phyloP scores from a whole-genome alignment of 1,140 invertebrate genomes.

The Panulirus ornatus region DNA sequence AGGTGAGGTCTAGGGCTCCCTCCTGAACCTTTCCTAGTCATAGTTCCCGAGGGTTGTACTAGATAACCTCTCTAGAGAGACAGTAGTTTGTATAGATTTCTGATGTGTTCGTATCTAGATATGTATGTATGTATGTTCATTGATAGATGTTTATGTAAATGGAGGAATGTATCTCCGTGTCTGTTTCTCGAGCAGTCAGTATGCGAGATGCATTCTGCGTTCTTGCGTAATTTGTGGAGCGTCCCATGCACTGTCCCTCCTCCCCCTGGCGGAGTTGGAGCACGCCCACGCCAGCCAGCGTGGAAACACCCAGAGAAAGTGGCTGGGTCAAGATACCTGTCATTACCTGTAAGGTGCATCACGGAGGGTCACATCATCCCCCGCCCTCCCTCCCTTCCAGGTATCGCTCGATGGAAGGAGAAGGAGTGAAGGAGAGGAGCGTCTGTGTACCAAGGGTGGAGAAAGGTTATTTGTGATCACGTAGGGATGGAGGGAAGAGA shows the following conservation, averaged over 20 bases:
- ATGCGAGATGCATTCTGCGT: no score
- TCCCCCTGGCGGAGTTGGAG: no score
- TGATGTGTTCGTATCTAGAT: neutral
- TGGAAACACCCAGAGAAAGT: constrained; percentile 9
- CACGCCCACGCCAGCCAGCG: no score
- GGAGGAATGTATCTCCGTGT: neutral
- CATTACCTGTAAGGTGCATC: constrained; percentile 23
- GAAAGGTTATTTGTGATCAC: neutral
- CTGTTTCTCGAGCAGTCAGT: no score
- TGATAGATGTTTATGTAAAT: neutral
- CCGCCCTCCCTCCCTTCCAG: neutral
- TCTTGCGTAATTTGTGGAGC: no score
- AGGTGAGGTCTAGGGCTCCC: no score
- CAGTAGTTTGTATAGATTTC: no score
- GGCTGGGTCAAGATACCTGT: constrained; percentile 16
- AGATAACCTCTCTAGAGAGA: no score
- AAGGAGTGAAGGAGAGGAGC: neutral
- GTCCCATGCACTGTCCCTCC: no score
- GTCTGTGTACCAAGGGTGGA: neutral
- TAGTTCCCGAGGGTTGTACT: no score
- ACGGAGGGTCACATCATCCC: constrained; percentile 22
- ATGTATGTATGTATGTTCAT: neutral
- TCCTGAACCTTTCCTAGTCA: no score
- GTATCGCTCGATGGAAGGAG: neutral
- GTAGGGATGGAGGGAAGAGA: neutral